These are phyloP conservation scores for Tetramorium parvispinum DNA, from an alignment of 1,140 invertebrate species.

Conservation along the genomic window DNA sequence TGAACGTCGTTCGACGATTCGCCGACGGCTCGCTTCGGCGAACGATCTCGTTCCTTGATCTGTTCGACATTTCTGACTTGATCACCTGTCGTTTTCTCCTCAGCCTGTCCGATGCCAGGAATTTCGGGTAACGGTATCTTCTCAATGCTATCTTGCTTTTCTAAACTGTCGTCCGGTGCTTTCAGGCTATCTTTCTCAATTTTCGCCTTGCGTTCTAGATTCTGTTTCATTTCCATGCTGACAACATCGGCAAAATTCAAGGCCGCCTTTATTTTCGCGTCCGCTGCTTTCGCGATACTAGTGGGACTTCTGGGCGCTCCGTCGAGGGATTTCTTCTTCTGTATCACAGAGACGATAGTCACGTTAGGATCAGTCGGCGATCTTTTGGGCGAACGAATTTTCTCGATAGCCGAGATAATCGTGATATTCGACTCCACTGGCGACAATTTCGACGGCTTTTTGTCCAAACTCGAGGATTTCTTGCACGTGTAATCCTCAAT, in stretches of 20 bases:
- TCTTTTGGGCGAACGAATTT: constrained; percentile 66
- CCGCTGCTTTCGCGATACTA: constrained; percentile 64
- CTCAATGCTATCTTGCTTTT: constrained; percentile 84
- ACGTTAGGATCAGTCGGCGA: constrained; percentile 80
- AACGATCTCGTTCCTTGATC: background rate
- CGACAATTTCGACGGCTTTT: constrained; percentile 78
- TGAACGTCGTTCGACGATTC: constrained; percentile 12
- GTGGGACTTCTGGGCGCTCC: constrained; percentile 61
- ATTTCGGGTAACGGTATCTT: constrained; percentile 84
- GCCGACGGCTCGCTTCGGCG: background rate
- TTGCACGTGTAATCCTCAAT: constrained; percentile 65
- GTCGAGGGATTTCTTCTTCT: constrained; percentile 79
- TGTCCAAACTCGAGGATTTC: constrained; percentile 80
- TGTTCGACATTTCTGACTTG: background rate
- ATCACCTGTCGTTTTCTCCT: background rate
- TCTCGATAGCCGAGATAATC: constrained; percentile 78
- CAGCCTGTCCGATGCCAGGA: constrained; percentile 55
- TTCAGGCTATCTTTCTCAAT: constrained; percentile 75
- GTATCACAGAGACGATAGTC: constrained; percentile 81
- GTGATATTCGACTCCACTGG: constrained; percentile 80
- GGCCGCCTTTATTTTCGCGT: constrained; percentile 66
- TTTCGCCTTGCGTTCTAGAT: constrained; percentile 77
- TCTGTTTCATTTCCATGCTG: constrained; percentile 81
- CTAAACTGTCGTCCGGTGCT: constrained; percentile 80
- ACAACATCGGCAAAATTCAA: constrained; percentile 82